Evolutionary conservation across 2,113 vertebrate species (phyloP).

Genomic region (Ascaphus truei): DNA sequence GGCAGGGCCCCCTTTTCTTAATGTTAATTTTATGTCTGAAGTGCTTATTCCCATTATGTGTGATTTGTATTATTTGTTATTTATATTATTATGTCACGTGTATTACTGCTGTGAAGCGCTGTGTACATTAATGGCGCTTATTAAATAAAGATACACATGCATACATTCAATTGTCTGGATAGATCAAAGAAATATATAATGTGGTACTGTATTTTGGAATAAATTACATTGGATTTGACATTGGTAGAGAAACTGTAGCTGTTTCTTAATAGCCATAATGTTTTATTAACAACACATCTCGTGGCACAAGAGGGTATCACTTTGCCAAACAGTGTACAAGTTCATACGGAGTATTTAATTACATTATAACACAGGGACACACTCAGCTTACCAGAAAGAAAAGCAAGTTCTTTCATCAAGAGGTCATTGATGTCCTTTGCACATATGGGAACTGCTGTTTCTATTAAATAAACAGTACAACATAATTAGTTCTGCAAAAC

Average conservation of each 20-base stretch:
- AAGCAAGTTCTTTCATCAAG: constrained; percentile 88
- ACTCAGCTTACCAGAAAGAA: constrained; percentile 80
- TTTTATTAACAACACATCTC: constrained; percentile 46
- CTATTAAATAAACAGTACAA: constrained; percentile 53
- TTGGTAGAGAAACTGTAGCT: constrained; percentile 38
- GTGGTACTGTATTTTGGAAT: not conserved
- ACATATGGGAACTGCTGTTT: constrained; percentile 62
- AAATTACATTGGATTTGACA: constrained; percentile 6
- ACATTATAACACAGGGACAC: not conserved
- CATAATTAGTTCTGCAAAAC: not conserved
- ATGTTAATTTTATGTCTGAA: too few species aligned
- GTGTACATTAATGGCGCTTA: too few species aligned
- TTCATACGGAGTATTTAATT: constrained; percentile 40
- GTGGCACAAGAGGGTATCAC: not conserved
- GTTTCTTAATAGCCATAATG: constrained; percentile 25
- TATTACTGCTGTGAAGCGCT: too few species aligned
- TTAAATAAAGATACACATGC: too few species aligned
- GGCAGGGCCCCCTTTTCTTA: too few species aligned
- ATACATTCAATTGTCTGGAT: not conserved
- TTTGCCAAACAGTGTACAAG: constrained; percentile 36
- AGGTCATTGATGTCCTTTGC: constrained; percentile 81
- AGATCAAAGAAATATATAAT: not conserved
- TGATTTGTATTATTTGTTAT: too few species aligned
- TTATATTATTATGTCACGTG: too few species aligned
- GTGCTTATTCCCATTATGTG: too few species aligned